Evolutionary conservation across 1,140 invertebrate species (phyloP).

Genomic region (Cotesia typhae): DNA sequence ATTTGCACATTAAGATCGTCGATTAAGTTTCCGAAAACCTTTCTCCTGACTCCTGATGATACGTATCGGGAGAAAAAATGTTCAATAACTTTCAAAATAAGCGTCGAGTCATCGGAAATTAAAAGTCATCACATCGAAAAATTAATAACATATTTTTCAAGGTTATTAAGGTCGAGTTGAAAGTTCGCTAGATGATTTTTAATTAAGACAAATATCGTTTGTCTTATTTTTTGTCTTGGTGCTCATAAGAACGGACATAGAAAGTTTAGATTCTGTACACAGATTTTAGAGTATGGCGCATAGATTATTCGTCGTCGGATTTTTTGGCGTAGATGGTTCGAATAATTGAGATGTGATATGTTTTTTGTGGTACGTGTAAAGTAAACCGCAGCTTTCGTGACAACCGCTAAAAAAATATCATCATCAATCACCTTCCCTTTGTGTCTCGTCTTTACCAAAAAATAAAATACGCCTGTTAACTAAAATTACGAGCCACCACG

Average conservation of each 20-base stretch:
- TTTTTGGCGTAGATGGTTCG: no score
- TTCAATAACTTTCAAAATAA: conserved; percentile 22
- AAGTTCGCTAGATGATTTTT: background rate
- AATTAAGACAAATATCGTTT: conserved; percentile 13
- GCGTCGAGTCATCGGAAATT: conserved; percentile 8
- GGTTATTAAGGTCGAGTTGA: background rate
- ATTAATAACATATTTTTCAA: conserved; percentile 11
- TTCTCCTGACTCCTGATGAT: conserved; percentile 11
- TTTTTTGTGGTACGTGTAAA: no score
- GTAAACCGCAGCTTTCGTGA: no score
- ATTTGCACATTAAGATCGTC: background rate
- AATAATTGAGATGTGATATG: no score
- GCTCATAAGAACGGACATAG: no score
- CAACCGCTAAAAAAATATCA: no score
- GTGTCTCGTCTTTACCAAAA: conserved; percentile 5
- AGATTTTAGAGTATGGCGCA: no score
- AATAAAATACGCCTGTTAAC: conserved; percentile 12
- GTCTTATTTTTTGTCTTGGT: no score
- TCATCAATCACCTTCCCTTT: conserved; percentile 8
- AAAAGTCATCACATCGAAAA: conserved; percentile 11
- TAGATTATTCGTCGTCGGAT: no score
- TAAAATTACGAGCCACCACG: conserved; percentile 17
- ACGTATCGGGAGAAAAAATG: background rate
- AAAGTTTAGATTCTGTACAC: no score
- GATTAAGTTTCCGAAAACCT: conserved; percentile 3